phyloP scores from a whole-genome alignment of 2,888 invertebrate species.

The Doris montereyensis region DNA sequence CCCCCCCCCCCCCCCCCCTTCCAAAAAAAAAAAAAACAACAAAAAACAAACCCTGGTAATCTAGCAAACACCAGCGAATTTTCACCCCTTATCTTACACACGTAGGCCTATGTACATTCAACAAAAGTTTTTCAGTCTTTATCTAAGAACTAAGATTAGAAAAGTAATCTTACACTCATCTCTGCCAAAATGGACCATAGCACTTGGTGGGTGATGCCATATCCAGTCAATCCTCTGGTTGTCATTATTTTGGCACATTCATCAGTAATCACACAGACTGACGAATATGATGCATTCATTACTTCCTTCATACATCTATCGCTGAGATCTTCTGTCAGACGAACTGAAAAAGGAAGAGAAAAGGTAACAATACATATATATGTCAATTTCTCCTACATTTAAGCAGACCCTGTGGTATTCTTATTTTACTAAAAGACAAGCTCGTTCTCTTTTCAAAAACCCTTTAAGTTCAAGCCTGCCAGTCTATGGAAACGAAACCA shows the following conservation, averaged over 20 bases:
- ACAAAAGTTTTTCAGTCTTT: background rate
- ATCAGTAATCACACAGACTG: constrained; percentile 53
- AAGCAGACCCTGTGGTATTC: too few species aligned
- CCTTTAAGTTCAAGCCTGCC: too few species aligned
- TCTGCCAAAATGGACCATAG: constrained; percentile 63
- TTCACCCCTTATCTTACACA: too few species aligned
- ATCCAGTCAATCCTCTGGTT: constrained; percentile 55
- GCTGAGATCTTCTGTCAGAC: constrained; percentile 53
- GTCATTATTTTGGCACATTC: constrained; percentile 59
- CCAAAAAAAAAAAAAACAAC: too few species aligned
- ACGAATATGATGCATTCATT: constrained; percentile 47
- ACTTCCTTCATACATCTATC: constrained; percentile 64
- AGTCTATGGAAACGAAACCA: too few species aligned
- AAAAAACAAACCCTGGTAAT: too few species aligned
- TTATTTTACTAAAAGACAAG: too few species aligned
- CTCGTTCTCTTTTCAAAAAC: too few species aligned
- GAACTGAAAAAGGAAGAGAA: constrained; percentile 44
- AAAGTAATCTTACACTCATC: constrained; percentile 23
- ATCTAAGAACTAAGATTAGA: background rate
- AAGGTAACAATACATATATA: too few species aligned
- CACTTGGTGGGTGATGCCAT: constrained; percentile 65
- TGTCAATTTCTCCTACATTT: constrained; percentile 26
- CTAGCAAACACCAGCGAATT: too few species aligned
- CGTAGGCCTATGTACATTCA: too few species aligned
- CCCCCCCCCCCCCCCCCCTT: too few species aligned